Base-by-base conservation (phyloP, 2,888 invertebrate species). In the Cotesia congregata region DNA sequence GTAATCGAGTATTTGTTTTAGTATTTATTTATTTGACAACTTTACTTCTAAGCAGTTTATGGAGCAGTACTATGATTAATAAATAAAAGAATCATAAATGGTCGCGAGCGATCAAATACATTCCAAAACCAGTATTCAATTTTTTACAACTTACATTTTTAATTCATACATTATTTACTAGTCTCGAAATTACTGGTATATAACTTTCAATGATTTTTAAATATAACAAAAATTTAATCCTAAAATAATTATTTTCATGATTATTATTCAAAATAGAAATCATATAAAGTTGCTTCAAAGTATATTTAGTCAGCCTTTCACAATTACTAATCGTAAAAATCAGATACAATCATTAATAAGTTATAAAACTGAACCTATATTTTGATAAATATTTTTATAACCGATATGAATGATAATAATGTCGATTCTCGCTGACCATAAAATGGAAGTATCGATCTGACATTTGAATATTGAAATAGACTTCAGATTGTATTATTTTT, bases 121-220 rank as follows among this genome's bases (percentile, higher is more conserved):
- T 89, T 89, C 89, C 89, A 87, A 88, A 87, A 86, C 86, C 88
- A 89, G 89, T 89, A 89, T 89, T 89, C 78, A 76, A 76, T 77
- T 77, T 30, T 75, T 78, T 78, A 70, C 67, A 74, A 74, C 76
- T 50, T 38, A 75, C 65, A 30, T 62, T 67, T 71, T 71, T 71
- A 75, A 60, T 75, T 67, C 61, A 38, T 72, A 60, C 68, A 67
- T 74, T 20, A 12, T 39, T 61, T 39, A 64, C 73, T 73, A 70
- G 72, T 76, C 76, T 72, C 59, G 60, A 38, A 38, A 67, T 15
- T 72, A 68, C 41, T 74, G 62, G n/a, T 62, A 17, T 62, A n/a
- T n/a, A 62, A 50, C 50, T 62, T 62, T 62, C n/a, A 62, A 15
- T 62, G 6, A 62, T 62, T 62, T 62, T 17, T 20, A n/a, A 17